Percentiles rank a stretch among this genome's conserved stretches.
Conservation (phyloP, 2,113 vertebrate genomes). For the Larimichthys polyactis region DNA sequence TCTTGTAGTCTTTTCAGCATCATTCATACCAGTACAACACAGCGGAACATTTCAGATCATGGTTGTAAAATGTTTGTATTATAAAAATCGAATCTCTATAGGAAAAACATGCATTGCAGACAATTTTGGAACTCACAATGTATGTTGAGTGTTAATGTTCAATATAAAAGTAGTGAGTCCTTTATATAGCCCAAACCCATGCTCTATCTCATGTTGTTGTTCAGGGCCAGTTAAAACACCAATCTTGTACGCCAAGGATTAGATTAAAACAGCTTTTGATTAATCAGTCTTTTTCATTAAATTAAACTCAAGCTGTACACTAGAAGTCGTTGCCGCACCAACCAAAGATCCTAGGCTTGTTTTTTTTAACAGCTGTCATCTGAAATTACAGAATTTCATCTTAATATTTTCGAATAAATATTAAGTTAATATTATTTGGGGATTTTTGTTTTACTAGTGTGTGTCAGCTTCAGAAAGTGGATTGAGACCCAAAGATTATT, state of each 20-base stretch:
- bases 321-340: not conserved
- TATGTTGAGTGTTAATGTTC: not conserved
- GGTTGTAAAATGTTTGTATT: not conserved
- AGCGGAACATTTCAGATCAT: not conserved
- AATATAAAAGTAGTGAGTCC: not conserved
- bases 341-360: not conserved
- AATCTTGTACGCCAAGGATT: not conserved
- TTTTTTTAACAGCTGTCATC: constrained; percentile 7
- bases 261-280: not conserved
- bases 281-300: constrained; percentile 7
- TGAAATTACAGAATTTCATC: not conserved
- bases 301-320: not conserved
- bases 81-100: not conserved
- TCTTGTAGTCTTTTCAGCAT: no score
- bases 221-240: not conserved
- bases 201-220: not conserved
- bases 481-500: not conserved
- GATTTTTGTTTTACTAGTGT: not conserved
- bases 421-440: no score
- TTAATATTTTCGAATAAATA: no score
- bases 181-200: not conserved
- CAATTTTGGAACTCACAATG: not conserved
- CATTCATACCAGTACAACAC: no score
- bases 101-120: not conserved
- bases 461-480: not conserved